phyloP scores from a whole-genome alignment of 2,888 invertebrate genomes.

The Cloeon dipterum region DNA sequence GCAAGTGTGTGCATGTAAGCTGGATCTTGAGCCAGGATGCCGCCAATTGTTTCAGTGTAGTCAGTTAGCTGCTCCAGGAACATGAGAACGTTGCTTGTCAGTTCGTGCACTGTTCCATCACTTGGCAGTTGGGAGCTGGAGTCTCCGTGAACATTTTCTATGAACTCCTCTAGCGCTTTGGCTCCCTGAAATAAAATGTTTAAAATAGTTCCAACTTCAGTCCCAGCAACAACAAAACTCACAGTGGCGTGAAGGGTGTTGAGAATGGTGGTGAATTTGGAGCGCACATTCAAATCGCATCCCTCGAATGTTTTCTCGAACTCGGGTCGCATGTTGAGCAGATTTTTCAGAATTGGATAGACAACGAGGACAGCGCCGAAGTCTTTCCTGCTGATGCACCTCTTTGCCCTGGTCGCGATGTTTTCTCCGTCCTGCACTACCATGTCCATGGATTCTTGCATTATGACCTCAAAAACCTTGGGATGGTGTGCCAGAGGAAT shows the following conservation, averaged over 20 bases:
- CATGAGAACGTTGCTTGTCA: conserved; percentile 82
- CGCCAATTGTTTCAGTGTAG: conserved; percentile 50
- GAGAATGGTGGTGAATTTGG: conserved; percentile 48
- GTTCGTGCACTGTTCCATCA: conserved; percentile 95
- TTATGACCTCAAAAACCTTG: conserved; percentile 60
- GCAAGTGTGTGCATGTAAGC: conserved; percentile 23
- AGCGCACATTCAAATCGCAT: conserved; percentile 40
- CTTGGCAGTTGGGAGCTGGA: conserved; percentile 62
- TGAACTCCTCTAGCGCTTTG: conserved; percentile 77
- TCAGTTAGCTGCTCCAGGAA: conserved; percentile 70
- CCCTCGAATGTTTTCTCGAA: conserved; percentile 55
- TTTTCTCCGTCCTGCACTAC: conserved; percentile 73
- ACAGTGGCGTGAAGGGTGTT: conserved; percentile 52
- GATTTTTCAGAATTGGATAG: conserved; percentile 60
- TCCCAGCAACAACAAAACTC: conserved; percentile 16
- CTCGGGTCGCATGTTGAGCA: conserved; percentile 51
- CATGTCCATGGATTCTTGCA: conserved; percentile 61
- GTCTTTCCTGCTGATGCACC: conserved; percentile 45
- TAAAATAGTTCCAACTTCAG: conserved; percentile 1
- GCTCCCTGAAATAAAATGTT: conserved; percentile 36
- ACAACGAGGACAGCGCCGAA: conserved; percentile 58
- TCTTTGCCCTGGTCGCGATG: conserved; percentile 47
- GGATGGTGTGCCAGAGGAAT: conserved; percentile 61
- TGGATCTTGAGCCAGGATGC: conserved; percentile 11
- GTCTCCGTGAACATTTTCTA: conserved; percentile 64